Evolutionary conservation across 2,888 invertebrate genomes (phyloP), one percentile per base, ranked within the genome.

Genomic region (Tenthredo notha): DNA sequence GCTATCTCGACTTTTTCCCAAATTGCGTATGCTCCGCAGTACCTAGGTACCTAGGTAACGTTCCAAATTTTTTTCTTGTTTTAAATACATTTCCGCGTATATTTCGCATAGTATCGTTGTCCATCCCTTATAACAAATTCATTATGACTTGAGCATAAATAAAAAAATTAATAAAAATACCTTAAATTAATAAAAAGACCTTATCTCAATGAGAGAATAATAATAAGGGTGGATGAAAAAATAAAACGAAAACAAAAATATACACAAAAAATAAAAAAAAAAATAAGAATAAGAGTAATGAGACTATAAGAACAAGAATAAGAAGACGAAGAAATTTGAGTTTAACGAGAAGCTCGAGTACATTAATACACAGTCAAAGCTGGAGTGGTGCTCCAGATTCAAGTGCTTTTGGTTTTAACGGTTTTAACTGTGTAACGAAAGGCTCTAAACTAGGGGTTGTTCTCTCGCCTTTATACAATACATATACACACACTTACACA

Each of bases 361-460:
- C n/a, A 74, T 74, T 74, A 74, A 74, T 74, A 74, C 43, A 43
- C 72, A 74, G 37, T 74, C 72, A 67, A 67, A 67, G 67, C 33
- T 33, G 33, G 29, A 29, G 67, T 33, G 67, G 67, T 33, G 72
- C 43, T 74, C 72, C 72, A 74, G 72, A 74, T 74, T 74, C 72
- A 37, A 74, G 72, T 43, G 43, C 72, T 74, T 74, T 74, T 74
- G 25, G 72, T 74, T 74, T 74, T 74, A 40, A 74, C 43, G 72
- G 72, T 74, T 74, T 74, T 74, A 74, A 74, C 72, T 74, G 72
- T 74, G 40, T 43, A 74, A 74, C 72, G 40, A 43, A 74, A 74
- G 43, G 72, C 72, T 43, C 43, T 70, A 43, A 7, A 74, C 61
- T 37, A 61, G 37, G 21, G 15, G n/a, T 80, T 80, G 21, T 80